Evolutionary conservation across 2,797 vertebrate species (phyloP).

Genomic region (Periparus ater): DNA sequence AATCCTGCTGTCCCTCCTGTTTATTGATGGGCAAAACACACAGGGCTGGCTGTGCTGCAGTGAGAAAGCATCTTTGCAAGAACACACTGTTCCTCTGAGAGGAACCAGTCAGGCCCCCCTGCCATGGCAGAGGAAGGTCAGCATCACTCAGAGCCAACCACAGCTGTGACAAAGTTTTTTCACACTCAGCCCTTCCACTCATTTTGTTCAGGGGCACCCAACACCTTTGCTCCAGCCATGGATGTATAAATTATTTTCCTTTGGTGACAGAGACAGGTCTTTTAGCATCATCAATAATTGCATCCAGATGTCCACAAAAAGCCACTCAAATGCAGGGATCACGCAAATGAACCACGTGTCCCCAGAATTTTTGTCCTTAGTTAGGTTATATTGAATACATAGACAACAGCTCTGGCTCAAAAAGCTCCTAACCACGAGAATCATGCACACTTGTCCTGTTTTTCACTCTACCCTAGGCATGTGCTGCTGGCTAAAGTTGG

Average conservation of each 20-base stretch:
- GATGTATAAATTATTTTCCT: neutral
- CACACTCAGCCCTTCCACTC: neutral
- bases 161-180: neutral
- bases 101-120: neutral
- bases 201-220: neutral
- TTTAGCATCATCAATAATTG: neutral
- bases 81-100: neutral
- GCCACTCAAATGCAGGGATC: neutral
- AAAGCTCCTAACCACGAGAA: neutral
- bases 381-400: neutral
- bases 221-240: neutral
- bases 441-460: neutral
- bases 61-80: neutral
- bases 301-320: neutral
- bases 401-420: neutral
- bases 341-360: neutral
- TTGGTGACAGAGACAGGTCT: neutral
- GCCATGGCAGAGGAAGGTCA: neutral
- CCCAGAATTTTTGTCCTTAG: neutral
- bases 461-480: neutral
- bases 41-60: neutral
- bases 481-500: neutral
- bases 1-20: neutral
- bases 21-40: neutral
- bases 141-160: neutral